Base-by-base conservation (phyloP, 1,140 invertebrate species). In the Leptinotarsa defecta region DNA sequence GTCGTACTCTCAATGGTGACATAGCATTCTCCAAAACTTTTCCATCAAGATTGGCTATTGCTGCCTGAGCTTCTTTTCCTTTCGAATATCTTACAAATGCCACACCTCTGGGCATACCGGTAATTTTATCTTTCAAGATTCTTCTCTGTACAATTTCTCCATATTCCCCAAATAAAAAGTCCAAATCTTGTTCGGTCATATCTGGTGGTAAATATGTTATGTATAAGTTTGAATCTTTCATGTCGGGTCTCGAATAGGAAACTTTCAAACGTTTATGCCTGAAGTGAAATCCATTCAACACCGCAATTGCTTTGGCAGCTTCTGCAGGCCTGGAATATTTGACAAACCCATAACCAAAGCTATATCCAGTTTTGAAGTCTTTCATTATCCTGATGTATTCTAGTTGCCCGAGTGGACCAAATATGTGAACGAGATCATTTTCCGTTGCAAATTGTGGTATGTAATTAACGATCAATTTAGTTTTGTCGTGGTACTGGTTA, bases 331-430 rank as follows among this genome's bases (percentile, higher is more conserved):
- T 92, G 43, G 91, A 88, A 86, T 95, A 98, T 85, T 98, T 97
- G n/a, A 98, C 96, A 88, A 98, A 98, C 20, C 96, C 96, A 87
- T 97, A 98, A 17, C 97, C 96, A 86, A 95, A 98, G 86, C 95
- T 97, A 86, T 98, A 98, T 24, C 95, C 95, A 86, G 95, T 96
- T 89, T 95, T 86, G 65, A 89, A 86, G 93, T 97, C 94, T 84
- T 95, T 93, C 91, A 98, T 96, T 80, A 98, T 94, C 80, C 95
- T 91, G 83, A 95, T 94, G 74, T 92, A 94, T 83, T 96, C 95
- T 61, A 98, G 91, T 8, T 93, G 91, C 68, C 95, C 95, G 78
- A 96, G 93, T 24, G 92, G 93, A 72, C 92, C 90, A 84, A 98
- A 98, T 86, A 98, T 91, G 71, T 92, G 91, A 83, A 92, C 94